A percentile compares a stretch with the other conserved stretches of the same genome.
These are phyloP conservation scores for Philypnodon macrostomus DNA, from an alignment of 2,797 vertebrate species.

Conservation along the genomic window DNA sequence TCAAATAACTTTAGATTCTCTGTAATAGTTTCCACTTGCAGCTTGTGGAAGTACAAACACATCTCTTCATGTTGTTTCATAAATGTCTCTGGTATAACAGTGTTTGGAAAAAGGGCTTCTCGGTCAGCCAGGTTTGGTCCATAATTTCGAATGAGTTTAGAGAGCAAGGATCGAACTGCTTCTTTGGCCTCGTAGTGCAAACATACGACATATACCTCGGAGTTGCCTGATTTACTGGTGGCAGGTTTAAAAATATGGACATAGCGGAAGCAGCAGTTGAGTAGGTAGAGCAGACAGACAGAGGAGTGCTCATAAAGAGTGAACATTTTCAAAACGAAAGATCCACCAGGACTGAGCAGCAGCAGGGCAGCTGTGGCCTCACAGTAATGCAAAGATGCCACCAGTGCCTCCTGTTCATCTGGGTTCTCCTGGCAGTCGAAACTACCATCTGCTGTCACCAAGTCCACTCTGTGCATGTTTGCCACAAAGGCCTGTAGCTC, in stretches of 20 bases:
- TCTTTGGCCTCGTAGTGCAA: constrained; percentile 81
- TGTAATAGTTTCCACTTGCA: constrained; percentile 86
- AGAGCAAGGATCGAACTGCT: constrained; percentile 76
- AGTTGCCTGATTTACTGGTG: constrained; percentile 96
- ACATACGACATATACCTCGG: constrained; percentile 90
- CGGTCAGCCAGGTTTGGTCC: constrained; percentile 75
- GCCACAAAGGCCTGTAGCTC: constrained; percentile 83
- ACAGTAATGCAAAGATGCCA: constrained; percentile 90
- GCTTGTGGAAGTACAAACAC: constrained; percentile 84
- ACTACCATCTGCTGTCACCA: constrained; percentile 95
- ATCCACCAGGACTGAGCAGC: constrained; percentile 83
- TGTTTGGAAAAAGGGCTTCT: constrained; percentile 83
- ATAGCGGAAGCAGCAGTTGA: constrained; percentile 86
- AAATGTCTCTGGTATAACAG: constrained; percentile 81
- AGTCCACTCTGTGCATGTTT: constrained; percentile 77
- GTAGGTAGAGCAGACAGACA: constrained; percentile 87
- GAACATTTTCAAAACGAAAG: constrained; percentile 96
- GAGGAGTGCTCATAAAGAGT: constrained; percentile 93
- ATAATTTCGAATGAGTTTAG: constrained; percentile 87
- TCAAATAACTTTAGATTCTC: constrained; percentile 88
- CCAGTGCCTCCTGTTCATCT: constrained; percentile 91
- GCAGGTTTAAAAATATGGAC: constrained; percentile 92
- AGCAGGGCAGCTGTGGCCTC: constrained; percentile 86
- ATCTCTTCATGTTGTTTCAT: constrained; percentile 83
- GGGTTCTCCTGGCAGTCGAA: constrained; percentile 97